These are phyloP conservation scores for Pseudocheirus occidentalis DNA, from an alignment of 2,797 vertebrate species.

Conservation along the genomic window DNA sequence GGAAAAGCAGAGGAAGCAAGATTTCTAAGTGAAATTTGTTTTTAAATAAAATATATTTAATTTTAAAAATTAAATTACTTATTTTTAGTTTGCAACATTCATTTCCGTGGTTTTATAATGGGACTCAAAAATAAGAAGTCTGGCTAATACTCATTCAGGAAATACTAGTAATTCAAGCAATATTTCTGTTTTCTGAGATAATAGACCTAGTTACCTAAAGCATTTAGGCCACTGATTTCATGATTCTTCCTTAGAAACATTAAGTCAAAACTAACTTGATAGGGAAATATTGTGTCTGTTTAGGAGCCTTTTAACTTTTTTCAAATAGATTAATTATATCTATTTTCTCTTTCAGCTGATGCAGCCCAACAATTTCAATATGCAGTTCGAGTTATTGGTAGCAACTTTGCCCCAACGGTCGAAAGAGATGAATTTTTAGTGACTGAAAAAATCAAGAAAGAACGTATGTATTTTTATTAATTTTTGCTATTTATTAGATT, in stretches of 20 bases:
- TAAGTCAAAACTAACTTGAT: fast-evolving
- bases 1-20: too few species aligned
- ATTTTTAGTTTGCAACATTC: too few species aligned
- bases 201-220: not conserved
- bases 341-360: conserved; percentile 88
- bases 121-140: not conserved
- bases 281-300: not conserved
- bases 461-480: conserved; percentile 88
- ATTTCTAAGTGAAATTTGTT: too few species aligned
- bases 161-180: not conserved
- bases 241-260: not conserved
- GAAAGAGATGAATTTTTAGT: conserved; percentile 98
- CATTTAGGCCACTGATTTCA: not conserved
- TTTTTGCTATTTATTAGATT: not conserved
- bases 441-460: conserved; percentile 98
- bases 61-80: too few species aligned
- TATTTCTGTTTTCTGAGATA: not conserved
- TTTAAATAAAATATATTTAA: too few species aligned
- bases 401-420: conserved; percentile 98
- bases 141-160: not conserved
- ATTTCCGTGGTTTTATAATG: not conserved
- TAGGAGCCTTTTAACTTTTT: not conserved
- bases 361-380: conserved; percentile 99
- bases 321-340: not conserved
- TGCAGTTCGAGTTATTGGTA: conserved; percentile 97